Conservation (phyloP, 2,113 vertebrate genomes). For the Eurypyga helias region DNA sequence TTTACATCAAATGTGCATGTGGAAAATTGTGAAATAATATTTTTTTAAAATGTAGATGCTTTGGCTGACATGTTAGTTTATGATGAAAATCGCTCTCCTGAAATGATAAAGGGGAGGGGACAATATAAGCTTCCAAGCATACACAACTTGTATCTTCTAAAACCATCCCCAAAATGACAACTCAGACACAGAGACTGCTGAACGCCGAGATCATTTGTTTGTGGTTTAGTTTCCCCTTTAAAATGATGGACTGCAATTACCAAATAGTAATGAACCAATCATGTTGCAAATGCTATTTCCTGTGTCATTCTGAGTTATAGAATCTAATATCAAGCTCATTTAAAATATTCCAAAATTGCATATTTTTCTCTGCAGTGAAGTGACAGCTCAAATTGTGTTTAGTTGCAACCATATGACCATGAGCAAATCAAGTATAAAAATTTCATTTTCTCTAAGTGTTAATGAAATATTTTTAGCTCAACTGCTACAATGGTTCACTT, state of each 20-base stretch:
- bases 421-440: constrained; percentile 72
- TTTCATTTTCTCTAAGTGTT: constrained; percentile 74
- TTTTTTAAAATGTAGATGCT: constrained; percentile 78
- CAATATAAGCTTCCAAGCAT: constrained; percentile 17
- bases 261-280: constrained; percentile 75
- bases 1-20: constrained; percentile 81
- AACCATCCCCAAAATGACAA: constrained; percentile 22
- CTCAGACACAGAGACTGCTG: not conserved
- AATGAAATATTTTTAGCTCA: constrained; percentile 72
- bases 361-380: constrained; percentile 66
- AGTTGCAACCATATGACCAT: constrained; percentile 56
- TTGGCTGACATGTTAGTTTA: constrained; percentile 82
- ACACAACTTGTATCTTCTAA: not conserved
- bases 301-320: constrained; percentile 70
- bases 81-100: constrained; percentile 76
- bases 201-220: constrained; percentile 25
- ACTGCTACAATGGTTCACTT: constrained; percentile 51
- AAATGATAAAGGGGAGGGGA: constrained; percentile 67
- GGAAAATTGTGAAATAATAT: constrained; percentile 79
- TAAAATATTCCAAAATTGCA: constrained; percentile 67
- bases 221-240: constrained; percentile 60
- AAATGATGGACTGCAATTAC: constrained; percentile 68
- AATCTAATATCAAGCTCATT: constrained; percentile 71
- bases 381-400: constrained; percentile 65
- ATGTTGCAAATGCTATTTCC: constrained; percentile 67